Conservation (phyloP, 2,113 vertebrate species). For the Sphyrna mokarran region DNA sequence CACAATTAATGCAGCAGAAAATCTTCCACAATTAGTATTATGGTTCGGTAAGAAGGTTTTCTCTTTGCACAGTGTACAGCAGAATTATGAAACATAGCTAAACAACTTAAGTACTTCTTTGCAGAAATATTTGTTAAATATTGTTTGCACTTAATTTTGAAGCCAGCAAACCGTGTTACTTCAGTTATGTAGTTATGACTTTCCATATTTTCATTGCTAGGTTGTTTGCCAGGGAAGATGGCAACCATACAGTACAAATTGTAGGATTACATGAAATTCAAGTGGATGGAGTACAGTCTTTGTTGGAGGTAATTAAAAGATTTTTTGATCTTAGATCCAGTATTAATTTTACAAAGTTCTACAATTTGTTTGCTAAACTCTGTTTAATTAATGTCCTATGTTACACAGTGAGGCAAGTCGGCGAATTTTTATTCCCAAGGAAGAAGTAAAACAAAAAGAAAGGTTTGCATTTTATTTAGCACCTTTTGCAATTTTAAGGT, state of each 20-base stretch:
- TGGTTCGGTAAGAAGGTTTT: neutral
- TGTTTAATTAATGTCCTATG: neutral
- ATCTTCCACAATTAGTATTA: neutral
- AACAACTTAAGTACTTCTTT: neutral
- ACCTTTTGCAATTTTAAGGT: neutral
- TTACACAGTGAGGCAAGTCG: neutral
- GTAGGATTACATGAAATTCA: conserved; percentile 67
- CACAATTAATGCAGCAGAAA: neutral
- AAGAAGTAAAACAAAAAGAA: neutral
- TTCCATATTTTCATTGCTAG: conserved; percentile 48
- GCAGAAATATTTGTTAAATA: neutral
- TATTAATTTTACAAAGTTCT: neutral
- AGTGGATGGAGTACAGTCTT: conserved; percentile 65
- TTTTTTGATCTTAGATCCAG: neutral
- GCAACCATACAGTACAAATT: conserved; percentile 75
- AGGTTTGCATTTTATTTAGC: neutral
- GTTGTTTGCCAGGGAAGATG: conserved; percentile 80
- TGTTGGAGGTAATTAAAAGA: conserved; percentile 69
- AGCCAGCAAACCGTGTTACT: neutral
- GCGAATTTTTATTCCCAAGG: neutral
- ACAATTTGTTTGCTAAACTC: neutral
- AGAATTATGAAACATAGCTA: neutral
- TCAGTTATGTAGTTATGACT: neutral
- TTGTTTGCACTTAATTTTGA: neutral
- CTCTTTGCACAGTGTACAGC: neutral